These are phyloP conservation scores for Aphodius granarius DNA, from an alignment of 2,888 invertebrate species.

Conservation along the genomic window DNA sequence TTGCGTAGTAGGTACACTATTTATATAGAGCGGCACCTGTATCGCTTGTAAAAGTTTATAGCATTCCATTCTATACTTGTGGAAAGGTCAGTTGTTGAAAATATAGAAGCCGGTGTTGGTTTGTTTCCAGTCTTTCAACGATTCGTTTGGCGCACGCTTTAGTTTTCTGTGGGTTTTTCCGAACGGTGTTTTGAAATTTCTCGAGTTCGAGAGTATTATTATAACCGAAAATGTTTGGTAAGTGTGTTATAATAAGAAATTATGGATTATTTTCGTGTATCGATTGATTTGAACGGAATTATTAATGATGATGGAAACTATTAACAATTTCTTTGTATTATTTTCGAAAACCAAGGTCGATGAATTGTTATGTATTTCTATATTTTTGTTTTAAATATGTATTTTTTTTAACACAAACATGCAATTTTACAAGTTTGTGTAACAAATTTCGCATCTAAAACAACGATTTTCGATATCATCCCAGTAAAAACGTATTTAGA, in stretches of 20 bases:
- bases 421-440: too few relatives aligned
- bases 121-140: neutral
- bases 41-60: neutral
- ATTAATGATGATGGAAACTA: neutral
- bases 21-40: slow-evolving; percentile 16
- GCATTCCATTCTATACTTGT: neutral
- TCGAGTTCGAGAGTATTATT: neutral
- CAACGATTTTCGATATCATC: too few relatives aligned
- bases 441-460: too few relatives aligned
- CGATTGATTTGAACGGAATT: neutral
- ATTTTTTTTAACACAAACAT: too few relatives aligned
- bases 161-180: neutral
- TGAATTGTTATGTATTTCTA: neutral
- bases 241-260: neutral
- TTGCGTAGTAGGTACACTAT: slow-evolving; percentile 18
- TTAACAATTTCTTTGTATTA: neutral
- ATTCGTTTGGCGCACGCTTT: neutral
- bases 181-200: neutral
- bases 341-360: neutral
- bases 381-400: neutral
- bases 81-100: slow-evolving; percentile 23
- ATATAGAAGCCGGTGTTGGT: neutral
- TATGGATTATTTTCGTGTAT: neutral
- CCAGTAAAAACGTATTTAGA: neutral
- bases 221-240: neutral